phyloP scores from a whole-genome alignment of 2,888 invertebrate species.

The Leucophenga montana region DNA sequence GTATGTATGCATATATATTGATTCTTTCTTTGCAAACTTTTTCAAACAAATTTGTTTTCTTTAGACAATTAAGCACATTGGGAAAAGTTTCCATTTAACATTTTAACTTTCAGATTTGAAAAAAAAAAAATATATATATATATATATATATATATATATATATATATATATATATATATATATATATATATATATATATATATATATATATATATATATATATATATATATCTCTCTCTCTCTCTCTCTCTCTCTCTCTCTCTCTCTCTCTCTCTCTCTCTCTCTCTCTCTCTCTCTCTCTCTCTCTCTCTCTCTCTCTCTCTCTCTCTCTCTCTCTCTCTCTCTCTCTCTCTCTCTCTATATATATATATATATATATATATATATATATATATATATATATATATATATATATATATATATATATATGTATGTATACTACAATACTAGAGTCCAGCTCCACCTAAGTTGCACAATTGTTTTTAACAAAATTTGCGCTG shows the following conservation, averaged over 20 bases:
- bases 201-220: slow-evolving; percentile 5
- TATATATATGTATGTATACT: not conserved
- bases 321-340: too few relatives aligned
- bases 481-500: not conserved
- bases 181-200: not conserved
- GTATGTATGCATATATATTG: too few relatives aligned
- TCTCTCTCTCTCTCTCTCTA: too few relatives aligned
- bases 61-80: too few relatives aligned
- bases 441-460: slow-evolving; percentile 19
- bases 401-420: slow-evolving; percentile 9
- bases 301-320: too few relatives aligned
- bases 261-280: too few relatives aligned
- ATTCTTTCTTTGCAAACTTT: too few relatives aligned
- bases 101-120: not conserved
- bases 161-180: slow-evolving; percentile 11
- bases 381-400: not conserved
- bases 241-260: too few relatives aligned
- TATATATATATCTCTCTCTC: too few relatives aligned
- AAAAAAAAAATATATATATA: not conserved
- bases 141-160: not conserved
- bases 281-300: too few relatives aligned
- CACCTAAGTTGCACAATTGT: not conserved
- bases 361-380: too few relatives aligned
- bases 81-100: not conserved
- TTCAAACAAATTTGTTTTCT: too few relatives aligned